A percentile compares a stretch with the other conserved stretches of the same genome.
phyloP scores from a whole-genome alignment of 2,888 invertebrate species.

The Helobdella robusta region DNA sequence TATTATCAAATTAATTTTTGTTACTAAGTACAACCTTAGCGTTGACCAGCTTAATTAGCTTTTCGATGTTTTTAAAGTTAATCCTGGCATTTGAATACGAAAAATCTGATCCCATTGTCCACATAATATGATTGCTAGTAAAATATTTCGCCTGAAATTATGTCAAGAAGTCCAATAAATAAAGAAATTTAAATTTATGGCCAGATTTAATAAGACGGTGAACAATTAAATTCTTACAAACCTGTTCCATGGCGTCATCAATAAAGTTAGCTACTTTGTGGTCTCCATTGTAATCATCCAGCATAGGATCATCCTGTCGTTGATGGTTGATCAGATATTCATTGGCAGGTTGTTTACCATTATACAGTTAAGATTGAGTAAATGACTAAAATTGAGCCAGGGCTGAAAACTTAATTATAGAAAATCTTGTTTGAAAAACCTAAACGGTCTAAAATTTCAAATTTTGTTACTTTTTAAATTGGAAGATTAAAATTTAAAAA shows the following conservation, averaged over 20 bases:
- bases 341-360: too few relatives aligned
- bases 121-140: constrained; percentile 61
- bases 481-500: too few relatives aligned
- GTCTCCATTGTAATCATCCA: constrained; percentile 74
- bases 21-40: constrained; percentile 49
- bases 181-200: not conserved
- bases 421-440: too few relatives aligned
- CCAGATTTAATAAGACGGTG: not conserved
- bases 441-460: too few relatives aligned
- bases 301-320: constrained; percentile 63
- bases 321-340: too few relatives aligned
- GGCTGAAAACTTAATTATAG: too few relatives aligned
- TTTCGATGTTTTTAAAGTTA: constrained; percentile 76
- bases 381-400: too few relatives aligned
- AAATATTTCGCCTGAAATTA: constrained; percentile 52
- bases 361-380: too few relatives aligned
- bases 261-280: constrained; percentile 55
- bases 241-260: constrained; percentile 42
- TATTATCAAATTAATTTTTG: too few relatives aligned
- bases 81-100: constrained; percentile 70
- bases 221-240: constrained; percentile 28
- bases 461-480: too few relatives aligned
- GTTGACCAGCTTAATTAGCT: constrained; percentile 67
- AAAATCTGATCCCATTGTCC: constrained; percentile 88
- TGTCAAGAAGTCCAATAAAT: not conserved